Conservation (phyloP, 1,140 invertebrate genomes). For the Tetramorium parvispinum region DNA sequence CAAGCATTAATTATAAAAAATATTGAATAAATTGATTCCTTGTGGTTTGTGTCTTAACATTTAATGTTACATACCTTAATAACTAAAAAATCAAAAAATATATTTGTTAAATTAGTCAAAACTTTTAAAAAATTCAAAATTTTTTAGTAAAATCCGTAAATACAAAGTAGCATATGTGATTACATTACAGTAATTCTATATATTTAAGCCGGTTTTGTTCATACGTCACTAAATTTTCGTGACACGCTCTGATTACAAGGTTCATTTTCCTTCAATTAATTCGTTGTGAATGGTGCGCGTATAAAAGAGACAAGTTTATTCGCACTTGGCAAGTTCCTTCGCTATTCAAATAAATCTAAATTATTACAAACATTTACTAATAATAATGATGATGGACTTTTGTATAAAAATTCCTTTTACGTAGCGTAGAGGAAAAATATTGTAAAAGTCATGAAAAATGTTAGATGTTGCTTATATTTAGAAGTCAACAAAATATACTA, state of each 20-base stretch:
- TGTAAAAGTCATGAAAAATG: background rate
- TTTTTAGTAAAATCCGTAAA: background rate
- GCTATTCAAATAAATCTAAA: background rate
- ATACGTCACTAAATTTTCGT: background rate
- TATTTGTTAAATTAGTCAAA: background rate
- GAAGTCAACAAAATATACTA: background rate
- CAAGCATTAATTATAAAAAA: background rate
- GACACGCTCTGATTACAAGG: constrained; percentile 9
- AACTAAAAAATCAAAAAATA: background rate
- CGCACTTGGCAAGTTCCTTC: background rate
- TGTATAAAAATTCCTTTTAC: background rate
- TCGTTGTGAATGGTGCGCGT: background rate
- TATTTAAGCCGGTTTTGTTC: background rate
- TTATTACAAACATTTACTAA: background rate
- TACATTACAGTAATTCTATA: background rate
- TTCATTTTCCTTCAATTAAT: background rate
- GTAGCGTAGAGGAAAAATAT: background rate
- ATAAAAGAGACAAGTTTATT: background rate
- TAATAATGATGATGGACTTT: background rate
- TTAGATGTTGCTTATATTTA: background rate
- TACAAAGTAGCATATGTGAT: background rate
- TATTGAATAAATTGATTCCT: background rate
- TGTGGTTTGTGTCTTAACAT: background rate
- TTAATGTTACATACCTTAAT: background rate
- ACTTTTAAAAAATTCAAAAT: background rate